phyloP scores from a whole-genome alignment of 1,140 invertebrate species.

The Argopecten irradians region DNA sequence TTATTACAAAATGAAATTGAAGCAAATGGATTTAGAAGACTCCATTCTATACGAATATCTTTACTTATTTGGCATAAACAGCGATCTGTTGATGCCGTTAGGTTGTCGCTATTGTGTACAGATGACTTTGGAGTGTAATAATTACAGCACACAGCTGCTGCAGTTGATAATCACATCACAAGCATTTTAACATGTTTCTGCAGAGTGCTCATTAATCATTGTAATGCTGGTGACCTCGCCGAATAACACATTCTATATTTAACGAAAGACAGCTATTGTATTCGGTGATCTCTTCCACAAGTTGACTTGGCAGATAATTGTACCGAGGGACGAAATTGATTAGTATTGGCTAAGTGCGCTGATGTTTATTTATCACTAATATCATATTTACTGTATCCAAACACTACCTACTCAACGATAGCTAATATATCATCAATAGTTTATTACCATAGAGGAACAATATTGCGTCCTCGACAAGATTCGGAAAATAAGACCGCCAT shows the following conservation, averaged over 20 bases:
- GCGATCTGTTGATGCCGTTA: background rate
- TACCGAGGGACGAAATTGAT: background rate
- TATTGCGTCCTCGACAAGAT: background rate
- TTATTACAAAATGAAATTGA: background rate
- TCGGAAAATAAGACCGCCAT: background rate
- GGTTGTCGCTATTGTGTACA: background rate
- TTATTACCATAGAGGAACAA: background rate
- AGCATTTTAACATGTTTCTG: conserved; percentile 8
- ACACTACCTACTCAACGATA: background rate
- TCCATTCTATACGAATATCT: background rate
- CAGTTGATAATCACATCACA: background rate
- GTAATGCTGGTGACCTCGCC: background rate
- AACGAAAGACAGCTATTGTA: background rate
- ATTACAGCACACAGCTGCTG: background rate
- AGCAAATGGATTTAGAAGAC: background rate
- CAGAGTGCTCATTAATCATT: background rate
- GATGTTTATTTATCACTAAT: background rate
- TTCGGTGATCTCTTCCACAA: background rate
- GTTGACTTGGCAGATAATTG: conserved; percentile 21
- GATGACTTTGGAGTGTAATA: background rate
- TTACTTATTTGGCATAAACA: background rate
- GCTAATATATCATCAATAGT: background rate
- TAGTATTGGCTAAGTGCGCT: background rate
- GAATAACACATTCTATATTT: conserved; percentile 19
- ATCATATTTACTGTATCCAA: background rate